A percentile compares a stretch with the other conserved stretches of the same genome.
Conservation (phyloP, 35 echinoderm and acorn worm genomes). For the Stichopus chloronotus region DNA sequence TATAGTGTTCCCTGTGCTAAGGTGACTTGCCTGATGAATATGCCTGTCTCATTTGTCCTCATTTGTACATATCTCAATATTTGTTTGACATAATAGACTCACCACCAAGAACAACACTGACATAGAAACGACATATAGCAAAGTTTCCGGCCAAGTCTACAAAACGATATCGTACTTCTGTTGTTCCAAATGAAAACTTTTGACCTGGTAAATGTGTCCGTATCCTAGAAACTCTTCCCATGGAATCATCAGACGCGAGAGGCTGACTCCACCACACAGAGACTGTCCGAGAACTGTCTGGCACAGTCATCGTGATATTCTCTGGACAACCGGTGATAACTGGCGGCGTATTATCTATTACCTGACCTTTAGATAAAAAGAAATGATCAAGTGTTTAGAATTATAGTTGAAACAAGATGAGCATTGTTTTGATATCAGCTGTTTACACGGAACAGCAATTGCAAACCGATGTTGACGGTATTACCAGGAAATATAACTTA, state of each 20-base stretch:
- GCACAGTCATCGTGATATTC: not conserved
- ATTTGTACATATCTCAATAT: too few relatives aligned
- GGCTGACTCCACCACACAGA: not conserved
- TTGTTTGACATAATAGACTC: not conserved
- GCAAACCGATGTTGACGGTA: too few relatives aligned
- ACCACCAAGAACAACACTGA: not conserved
- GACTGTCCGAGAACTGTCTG: not conserved
- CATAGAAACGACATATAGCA: slow-evolving; percentile 17
- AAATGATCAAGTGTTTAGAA: too few relatives aligned
- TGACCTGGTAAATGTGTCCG: slow-evolving; percentile 2
- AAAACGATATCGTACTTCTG: not conserved
- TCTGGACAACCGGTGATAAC: not conserved
- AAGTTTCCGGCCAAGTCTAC: not conserved
- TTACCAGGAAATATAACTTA: too few relatives aligned
- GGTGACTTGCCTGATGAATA: too few relatives aligned
- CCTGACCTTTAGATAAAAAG: too few relatives aligned
- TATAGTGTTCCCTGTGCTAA: too few relatives aligned
- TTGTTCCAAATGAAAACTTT: slow-evolving; percentile 7
- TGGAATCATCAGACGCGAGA: not conserved
- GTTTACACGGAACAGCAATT: too few relatives aligned
- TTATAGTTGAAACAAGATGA: too few relatives aligned
- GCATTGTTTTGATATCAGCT: too few relatives aligned
- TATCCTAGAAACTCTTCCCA: not conserved
- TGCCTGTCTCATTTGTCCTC: too few relatives aligned
- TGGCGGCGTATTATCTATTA: not conserved